These are phyloP conservation scores for Agrotis clavis DNA, from an alignment of 2,888 invertebrate species.

Conservation along the genomic window DNA sequence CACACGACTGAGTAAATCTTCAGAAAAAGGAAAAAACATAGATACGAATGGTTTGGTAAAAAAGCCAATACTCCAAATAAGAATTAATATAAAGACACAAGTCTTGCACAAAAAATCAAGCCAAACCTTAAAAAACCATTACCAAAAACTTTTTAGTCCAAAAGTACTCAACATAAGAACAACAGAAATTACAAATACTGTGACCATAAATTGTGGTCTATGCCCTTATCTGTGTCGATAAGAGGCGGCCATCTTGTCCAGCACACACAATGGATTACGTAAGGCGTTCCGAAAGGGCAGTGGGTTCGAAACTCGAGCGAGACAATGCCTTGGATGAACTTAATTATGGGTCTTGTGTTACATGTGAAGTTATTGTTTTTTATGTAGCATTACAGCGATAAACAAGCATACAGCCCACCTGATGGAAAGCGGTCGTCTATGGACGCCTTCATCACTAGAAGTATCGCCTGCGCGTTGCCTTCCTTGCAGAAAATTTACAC, in stretches of 20 bases:
- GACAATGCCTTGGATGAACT: constrained; percentile 50
- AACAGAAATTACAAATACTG: constrained; percentile 45
- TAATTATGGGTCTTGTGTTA: constrained; percentile 47
- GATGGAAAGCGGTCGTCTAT: too few relatives aligned
- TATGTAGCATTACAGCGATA: too few relatives aligned
- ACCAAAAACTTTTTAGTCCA: constrained; percentile 1
- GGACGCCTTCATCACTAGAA: too few relatives aligned
- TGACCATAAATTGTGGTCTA: constrained; percentile 30
- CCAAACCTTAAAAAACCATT: not conserved
- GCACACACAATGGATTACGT: constrained; percentile 48
- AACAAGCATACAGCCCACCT: too few relatives aligned
- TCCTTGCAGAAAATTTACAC: too few relatives aligned
- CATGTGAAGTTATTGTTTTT: constrained; percentile 28
- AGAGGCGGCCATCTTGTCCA: constrained; percentile 19
- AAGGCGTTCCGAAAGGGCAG: constrained; percentile 45
- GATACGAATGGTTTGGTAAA: not conserved
- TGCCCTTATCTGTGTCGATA: constrained; percentile 37
- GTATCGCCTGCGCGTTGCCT: too few relatives aligned
- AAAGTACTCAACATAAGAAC: constrained; percentile 15
- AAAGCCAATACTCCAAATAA: not conserved
- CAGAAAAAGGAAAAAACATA: not conserved
- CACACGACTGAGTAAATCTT: too few relatives aligned
- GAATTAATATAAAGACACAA: not conserved
- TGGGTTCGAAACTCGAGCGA: constrained; percentile 44
- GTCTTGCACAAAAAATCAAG: not conserved